phyloP scores from a whole-genome alignment of 2,888 invertebrate species.

The Dermolepida albohirtum region DNA sequence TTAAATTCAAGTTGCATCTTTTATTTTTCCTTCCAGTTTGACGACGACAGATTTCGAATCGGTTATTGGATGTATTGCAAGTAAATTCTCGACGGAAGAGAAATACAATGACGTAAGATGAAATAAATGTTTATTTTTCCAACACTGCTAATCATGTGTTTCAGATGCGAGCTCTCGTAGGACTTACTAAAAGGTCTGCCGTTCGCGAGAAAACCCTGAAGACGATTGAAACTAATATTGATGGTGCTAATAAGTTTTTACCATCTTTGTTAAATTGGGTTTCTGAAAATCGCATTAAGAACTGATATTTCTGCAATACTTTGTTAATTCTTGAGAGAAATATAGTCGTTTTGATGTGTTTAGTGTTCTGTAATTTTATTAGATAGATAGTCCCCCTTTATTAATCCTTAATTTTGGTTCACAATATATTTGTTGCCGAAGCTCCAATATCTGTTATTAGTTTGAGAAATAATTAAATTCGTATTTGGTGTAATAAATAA shows the following conservation, averaged over 20 bases:
- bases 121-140: background rate
- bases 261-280: slow-evolving; percentile 28
- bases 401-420: too few relatives aligned
- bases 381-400: too few relatives aligned
- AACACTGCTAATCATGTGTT: slow-evolving; percentile 11
- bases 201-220: slow-evolving; percentile 1
- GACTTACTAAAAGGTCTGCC: background rate
- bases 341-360: too few relatives aligned
- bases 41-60: slow-evolving; percentile 11
- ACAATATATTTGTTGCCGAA: too few relatives aligned
- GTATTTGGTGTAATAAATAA: too few relatives aligned
- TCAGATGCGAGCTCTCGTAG: slow-evolving; percentile 23
- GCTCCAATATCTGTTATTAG: too few relatives aligned
- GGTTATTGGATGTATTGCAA: slow-evolving; percentile 35
- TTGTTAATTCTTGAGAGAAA: too few relatives aligned
- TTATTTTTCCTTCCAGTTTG: slow-evolving; percentile 1
- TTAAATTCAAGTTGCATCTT: too few relatives aligned
- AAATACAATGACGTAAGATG: slow-evolving; percentile 41
- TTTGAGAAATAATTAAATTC: too few relatives aligned
- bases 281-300: background rate
- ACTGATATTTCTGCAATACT: too few relatives aligned
- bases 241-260: slow-evolving; percentile 14
- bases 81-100: slow-evolving; percentile 40
- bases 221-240: slow-evolving; percentile 18
- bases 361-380: too few relatives aligned